These are phyloP conservation scores for Chrysotoxum bicinctum DNA, from an alignment of 2,888 invertebrate genomes.

Conservation along the genomic window DNA sequence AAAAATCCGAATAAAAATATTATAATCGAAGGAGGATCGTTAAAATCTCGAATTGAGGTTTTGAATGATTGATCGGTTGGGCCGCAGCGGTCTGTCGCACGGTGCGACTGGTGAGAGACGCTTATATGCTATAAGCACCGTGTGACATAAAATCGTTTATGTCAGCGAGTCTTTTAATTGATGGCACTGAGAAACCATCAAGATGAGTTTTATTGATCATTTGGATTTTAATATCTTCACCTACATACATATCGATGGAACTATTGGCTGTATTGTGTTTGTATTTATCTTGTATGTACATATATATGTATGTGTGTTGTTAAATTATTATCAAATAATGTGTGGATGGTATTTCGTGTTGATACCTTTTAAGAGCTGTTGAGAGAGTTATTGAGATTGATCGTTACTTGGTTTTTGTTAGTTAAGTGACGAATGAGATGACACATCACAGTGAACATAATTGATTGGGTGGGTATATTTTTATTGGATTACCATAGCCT, in stretches of 20 bases:
- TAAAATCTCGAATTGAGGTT: conserved; percentile 26
- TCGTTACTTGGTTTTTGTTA: neutral
- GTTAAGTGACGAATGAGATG: neutral
- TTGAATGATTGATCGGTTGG: conserved; percentile 70
- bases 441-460: too few species aligned
- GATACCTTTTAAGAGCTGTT: conserved; percentile 6
- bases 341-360: conserved; percentile 33
- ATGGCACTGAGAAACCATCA: conserved; percentile 13
- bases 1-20: neutral
- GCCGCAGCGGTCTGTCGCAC: neutral
- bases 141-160: conserved; percentile 71
- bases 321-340: neutral
- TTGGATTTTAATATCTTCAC: neutral
- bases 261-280: neutral
- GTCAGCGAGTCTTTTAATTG: conserved; percentile 65
- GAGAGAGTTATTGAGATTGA: conserved; percentile 30
- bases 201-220: conserved; percentile 47
- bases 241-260: neutral
- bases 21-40: conserved; percentile 50
- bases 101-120: neutral
- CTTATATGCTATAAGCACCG: conserved; percentile 60
- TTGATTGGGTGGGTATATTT: too few species aligned
- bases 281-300: neutral
- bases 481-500: too few species aligned
- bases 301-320: conserved; percentile 14